phyloP scores from a whole-genome alignment of 2,797 vertebrate species.

The Pseudochirops cupreus region DNA sequence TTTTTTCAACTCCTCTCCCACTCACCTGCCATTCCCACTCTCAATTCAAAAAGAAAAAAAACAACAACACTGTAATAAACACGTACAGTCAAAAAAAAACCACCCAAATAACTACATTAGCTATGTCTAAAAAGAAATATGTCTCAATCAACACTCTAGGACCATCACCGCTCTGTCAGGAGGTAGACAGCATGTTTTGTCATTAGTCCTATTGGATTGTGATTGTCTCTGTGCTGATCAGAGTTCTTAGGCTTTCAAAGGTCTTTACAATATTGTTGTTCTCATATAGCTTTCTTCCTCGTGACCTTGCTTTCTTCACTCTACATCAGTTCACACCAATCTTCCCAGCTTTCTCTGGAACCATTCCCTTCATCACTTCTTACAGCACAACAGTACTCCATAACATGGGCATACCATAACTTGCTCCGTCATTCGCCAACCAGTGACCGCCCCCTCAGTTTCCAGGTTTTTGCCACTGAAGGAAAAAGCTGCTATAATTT shows the following conservation, averaged over 20 bases:
- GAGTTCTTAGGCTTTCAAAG: neutral
- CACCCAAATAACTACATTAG: neutral
- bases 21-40: neutral
- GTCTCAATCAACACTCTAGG: neutral
- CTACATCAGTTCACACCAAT: too few species aligned
- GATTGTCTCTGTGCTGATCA: neutral
- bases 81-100: neutral
- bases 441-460: neutral
- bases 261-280: neutral
- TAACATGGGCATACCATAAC: neutral
- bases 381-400: neutral
- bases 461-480: neutral
- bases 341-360: neutral
- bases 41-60: neutral
- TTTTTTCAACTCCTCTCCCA: neutral
- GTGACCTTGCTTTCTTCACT: neutral
- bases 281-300: neutral
- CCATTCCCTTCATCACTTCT: neutral
- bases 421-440: neutral
- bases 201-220: neutral
- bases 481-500: neutral
- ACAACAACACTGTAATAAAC: neutral
- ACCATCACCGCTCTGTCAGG: neutral
- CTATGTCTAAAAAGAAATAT: neutral
- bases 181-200: neutral